Evolutionary conservation across 1,140 invertebrate genomes (phyloP).

Genomic region (Artemia franciscana): DNA sequence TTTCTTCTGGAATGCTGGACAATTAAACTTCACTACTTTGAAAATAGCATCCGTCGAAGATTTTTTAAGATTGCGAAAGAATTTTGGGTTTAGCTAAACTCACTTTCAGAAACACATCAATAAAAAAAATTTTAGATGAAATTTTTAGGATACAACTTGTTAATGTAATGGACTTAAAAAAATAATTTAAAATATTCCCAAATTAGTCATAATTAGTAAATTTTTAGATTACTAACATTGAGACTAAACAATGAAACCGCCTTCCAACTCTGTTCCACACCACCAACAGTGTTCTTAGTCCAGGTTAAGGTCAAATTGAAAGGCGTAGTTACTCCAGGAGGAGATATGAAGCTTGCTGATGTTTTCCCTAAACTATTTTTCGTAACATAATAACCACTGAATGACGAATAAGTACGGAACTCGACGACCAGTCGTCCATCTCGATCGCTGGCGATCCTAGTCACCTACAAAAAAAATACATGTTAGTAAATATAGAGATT

Average conservation of each 20-base stretch:
- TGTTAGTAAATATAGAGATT: too few species aligned
- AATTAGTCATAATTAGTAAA: too few species aligned
- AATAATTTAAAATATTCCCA: too few species aligned
- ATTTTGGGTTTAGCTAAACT: too few species aligned
- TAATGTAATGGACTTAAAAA: too few species aligned
- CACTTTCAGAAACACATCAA: too few species aligned
- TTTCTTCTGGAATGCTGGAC: too few species aligned
- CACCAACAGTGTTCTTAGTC: slow-evolving; percentile 24
- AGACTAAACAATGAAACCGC: slow-evolving; percentile 22
- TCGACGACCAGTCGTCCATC: slow-evolving; percentile 23
- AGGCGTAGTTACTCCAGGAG: slow-evolving; percentile 15
- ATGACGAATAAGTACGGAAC: slow-evolving; percentile 24
- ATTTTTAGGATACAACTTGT: too few species aligned
- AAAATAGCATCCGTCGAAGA: too few species aligned
- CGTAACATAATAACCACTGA: slow-evolving; percentile 20
- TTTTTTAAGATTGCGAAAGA: too few species aligned
- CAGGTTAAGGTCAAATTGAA: slow-evolving; percentile 23
- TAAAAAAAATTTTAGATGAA: too few species aligned
- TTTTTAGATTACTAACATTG: neutral
- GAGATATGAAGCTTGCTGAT: slow-evolving; percentile 17
- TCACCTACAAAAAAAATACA: slow-evolving; percentile 19
- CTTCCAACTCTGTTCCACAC: slow-evolving; percentile 25
- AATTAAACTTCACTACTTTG: too few species aligned
- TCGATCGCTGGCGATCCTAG: slow-evolving; percentile 20
- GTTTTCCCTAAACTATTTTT: neutral